Evolutionary conservation across 2,888 invertebrate species (phyloP).

Genomic region (Crossocerus cetratus): DNA sequence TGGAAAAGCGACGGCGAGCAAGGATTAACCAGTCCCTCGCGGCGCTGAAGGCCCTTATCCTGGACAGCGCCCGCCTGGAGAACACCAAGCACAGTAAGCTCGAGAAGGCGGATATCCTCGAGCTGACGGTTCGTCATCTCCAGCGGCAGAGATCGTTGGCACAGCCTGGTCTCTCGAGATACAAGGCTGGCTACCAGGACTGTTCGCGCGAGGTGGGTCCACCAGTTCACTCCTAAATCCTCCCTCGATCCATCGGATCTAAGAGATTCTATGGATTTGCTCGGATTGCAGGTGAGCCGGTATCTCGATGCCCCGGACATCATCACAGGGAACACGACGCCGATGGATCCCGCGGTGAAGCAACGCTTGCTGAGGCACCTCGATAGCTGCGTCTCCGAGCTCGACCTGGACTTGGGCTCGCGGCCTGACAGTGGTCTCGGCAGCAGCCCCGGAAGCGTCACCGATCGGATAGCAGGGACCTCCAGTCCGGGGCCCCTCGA

Average conservation of each 20-base stretch:
- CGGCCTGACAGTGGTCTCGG: conserved; percentile 74
- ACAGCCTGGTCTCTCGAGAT: conserved; percentile 81
- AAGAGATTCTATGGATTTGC: no score
- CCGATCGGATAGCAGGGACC: conserved; percentile 69
- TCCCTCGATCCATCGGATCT: no score
- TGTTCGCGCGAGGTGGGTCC: conserved; percentile 81
- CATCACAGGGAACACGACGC: conserved; percentile 79
- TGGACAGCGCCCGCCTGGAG: conserved; percentile 84
- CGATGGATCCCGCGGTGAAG: conserved; percentile 80
- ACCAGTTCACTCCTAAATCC: no score
- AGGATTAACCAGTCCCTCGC: conserved; percentile 87
- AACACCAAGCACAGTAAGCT: conserved; percentile 88
- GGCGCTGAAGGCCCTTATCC: conserved; percentile 84
- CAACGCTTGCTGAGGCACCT: conserved; percentile 81
- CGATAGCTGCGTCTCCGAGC: conserved; percentile 81
- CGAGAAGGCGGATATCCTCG: conserved; percentile 91
- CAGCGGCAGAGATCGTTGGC: conserved; percentile 85
- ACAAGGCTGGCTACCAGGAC: conserved; percentile 83
- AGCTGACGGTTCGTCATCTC: conserved; percentile 89
- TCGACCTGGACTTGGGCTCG: conserved; percentile 80
- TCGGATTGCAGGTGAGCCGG: conserved; percentile 76
- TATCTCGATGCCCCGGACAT: conserved; percentile 82
- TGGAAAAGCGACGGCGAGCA: conserved; percentile 87
- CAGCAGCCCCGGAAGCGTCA: conserved; percentile 75
- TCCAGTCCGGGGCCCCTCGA: conserved; percentile 70